Percentiles rank a stretch among this genome's conserved stretches.
Evolutionary conservation across 2,113 vertebrate genomes (phyloP).

Genomic region (Spilogale gracilis): DNA sequence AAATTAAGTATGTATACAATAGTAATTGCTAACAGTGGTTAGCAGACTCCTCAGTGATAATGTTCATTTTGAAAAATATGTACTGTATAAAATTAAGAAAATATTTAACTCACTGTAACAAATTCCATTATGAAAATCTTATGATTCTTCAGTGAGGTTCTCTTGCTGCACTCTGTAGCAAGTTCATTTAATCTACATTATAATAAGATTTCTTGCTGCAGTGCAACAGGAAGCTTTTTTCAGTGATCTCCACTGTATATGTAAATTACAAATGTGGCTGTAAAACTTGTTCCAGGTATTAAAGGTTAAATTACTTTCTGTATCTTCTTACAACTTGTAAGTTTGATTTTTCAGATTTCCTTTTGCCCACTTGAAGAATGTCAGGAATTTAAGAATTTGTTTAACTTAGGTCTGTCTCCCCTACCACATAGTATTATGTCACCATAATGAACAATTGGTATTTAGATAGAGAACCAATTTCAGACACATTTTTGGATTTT

Average conservation of each 20-base stretch:
- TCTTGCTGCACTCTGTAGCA: constrained; percentile 83
- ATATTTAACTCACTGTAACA: constrained; percentile 85
- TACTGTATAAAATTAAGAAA: constrained; percentile 87
- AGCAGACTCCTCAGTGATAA: constrained; percentile 85
- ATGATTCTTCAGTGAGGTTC: constrained; percentile 78
- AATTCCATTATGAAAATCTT: constrained; percentile 85
- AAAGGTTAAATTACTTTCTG: constrained; percentile 74
- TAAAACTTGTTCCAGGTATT: constrained; percentile 65
- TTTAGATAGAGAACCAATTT: constrained; percentile 71
- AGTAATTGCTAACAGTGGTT: constrained; percentile 86
- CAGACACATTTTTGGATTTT: constrained; percentile 78
- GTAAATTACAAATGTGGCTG: constrained; percentile 77
- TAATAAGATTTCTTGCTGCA: constrained; percentile 82
- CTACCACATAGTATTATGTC: constrained; percentile 68
- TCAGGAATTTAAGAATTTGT: constrained; percentile 73
- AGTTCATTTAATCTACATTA: constrained; percentile 62
- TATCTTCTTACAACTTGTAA: constrained; percentile 69
- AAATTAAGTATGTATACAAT: constrained; percentile 85
- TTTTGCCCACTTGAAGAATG: constrained; percentile 67
- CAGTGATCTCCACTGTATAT: constrained; percentile 82
- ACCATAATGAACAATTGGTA: constrained; percentile 49
- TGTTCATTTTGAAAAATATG: constrained; percentile 87
- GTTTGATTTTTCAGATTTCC: constrained; percentile 58
- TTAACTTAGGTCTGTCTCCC: constrained; percentile 45
- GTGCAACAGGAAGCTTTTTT: constrained; percentile 82